phyloP scores from a whole-genome alignment of 2,113 vertebrate genomes.

The Raja brachyura region DNA sequence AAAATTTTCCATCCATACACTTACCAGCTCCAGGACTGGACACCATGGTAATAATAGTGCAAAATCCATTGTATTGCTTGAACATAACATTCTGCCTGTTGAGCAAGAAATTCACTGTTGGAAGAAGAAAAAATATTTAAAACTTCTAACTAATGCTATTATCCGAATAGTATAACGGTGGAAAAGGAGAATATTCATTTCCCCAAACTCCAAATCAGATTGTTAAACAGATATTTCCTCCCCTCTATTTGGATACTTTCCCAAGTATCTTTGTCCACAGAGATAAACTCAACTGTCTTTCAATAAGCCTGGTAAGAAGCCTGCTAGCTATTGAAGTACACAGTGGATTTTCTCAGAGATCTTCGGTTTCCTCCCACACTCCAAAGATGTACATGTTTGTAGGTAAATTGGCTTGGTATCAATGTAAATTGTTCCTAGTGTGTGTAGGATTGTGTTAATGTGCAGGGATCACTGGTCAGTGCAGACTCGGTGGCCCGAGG shows the following conservation, averaged over 20 bases:
- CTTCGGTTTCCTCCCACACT: too few relatives aligned
- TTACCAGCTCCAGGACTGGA: slow-evolving; percentile 98
- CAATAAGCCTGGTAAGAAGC: too few relatives aligned
- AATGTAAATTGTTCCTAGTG: too few relatives aligned
- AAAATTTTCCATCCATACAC: slow-evolving; percentile 40
- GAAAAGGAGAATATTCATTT: neutral
- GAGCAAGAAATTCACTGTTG: slow-evolving; percentile 82
- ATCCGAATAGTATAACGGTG: too few relatives aligned
- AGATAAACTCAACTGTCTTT: neutral
- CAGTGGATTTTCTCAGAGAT: too few relatives aligned
- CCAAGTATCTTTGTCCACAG: neutral
- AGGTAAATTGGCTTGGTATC: too few relatives aligned
- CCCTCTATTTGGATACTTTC: neutral
- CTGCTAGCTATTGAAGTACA: too few relatives aligned
- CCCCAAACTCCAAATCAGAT: neutral
- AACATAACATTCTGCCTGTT: slow-evolving; percentile 85
- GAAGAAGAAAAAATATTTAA: slow-evolving; percentile 41
- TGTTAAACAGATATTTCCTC: neutral
- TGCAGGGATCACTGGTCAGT: too few relatives aligned
- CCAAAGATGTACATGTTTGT: too few relatives aligned
- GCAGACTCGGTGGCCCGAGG: too few relatives aligned
- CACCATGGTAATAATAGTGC: slow-evolving; percentile 97
- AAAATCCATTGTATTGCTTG: slow-evolving; percentile 98
- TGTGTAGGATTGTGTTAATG: too few relatives aligned
- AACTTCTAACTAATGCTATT: neutral